These are phyloP conservation scores for Drosophila miranda DNA, from an alignment of 1,140 invertebrate species.

Conservation along the genomic window DNA sequence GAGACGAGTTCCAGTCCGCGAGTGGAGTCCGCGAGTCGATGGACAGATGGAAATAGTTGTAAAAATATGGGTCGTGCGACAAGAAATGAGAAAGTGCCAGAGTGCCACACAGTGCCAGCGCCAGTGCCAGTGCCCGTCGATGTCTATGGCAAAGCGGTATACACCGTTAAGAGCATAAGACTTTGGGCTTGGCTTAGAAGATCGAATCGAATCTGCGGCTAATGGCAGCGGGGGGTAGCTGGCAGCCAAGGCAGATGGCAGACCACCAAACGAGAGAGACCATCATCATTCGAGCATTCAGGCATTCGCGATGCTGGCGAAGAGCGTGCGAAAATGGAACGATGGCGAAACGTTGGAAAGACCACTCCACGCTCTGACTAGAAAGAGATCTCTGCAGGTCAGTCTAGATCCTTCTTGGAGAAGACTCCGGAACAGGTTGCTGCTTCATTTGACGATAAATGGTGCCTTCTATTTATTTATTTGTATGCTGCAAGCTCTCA, in stretches of 20 bases:
- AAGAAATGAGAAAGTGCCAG: constrained; percentile 70
- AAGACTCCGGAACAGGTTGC: too few relatives aligned
- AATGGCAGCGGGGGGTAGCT: constrained; percentile 6
- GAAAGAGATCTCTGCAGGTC: not conserved
- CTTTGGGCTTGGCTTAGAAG: constrained; percentile 39
- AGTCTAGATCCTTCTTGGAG: too few relatives aligned
- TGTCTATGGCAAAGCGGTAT: constrained; percentile 24
- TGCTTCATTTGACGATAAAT: too few relatives aligned
- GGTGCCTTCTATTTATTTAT: too few relatives aligned
- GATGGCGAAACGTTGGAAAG: constrained; percentile 1
- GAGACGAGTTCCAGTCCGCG: constrained; percentile 10
- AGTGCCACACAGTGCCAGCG: not conserved
- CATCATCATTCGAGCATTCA: constrained; percentile 9
- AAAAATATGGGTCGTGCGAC: constrained; percentile 69
- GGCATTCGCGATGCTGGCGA: constrained; percentile 7
- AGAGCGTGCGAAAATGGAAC: constrained; percentile 29
- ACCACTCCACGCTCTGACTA: not conserved
- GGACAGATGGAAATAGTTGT: constrained; percentile 54
- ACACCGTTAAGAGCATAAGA: constrained; percentile 47
- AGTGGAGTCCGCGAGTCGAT: constrained; percentile 6
- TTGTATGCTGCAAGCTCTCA: too few relatives aligned
- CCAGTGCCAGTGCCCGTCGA: not conserved
- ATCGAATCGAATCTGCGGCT: constrained; percentile 32
- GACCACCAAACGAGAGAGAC: constrained; percentile 11
- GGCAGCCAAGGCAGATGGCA: too few relatives aligned